Evolutionary conservation across 2,113 vertebrate genomes (phyloP), one percentile per base, ranked within the genome.

Genomic region (Barbus barbus): DNA sequence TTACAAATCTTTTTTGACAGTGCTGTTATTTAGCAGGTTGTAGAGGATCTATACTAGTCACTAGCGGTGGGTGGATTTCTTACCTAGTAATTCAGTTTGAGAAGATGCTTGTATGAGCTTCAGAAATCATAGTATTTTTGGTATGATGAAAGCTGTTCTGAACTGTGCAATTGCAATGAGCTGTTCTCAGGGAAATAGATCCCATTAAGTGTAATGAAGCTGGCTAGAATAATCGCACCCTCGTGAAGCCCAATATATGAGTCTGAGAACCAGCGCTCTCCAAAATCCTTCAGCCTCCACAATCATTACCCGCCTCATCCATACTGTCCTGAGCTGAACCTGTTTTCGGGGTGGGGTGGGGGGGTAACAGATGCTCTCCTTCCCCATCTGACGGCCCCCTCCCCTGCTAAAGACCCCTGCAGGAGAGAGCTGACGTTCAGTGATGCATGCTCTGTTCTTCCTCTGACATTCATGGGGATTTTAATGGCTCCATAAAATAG

Each of bases 311-410:
- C n/a, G 12, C 72, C 53, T 46, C 60, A 13, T 76, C 53, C 71
- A 58, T 44, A 56, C 36, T 78, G 78, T 84, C 72, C 78, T 41
- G 44, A 65, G 78, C 11, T 74, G 38, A 79, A 83, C 86, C 24
- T 83, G 83, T 72, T 87, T 75, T 11, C 63, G 20, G 72, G n/a
- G n/a, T n/a, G n/a, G n/a, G n/a, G n/a, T n/a, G n/a, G n/a, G n/a
- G 69, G 75, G 61, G 36, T n/a, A 85, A 87, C 87, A 88, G 81
- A 86, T 88, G 87, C 85, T 88, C 24, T 53, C 65, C 41, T 67
- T 85, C 22, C 18, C 18, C 44, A 11, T 81, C 18, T 28, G 41
- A 72, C 18, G 1, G 58, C 38, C 31, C 2, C 41, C 41, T 44
- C 41, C 41, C 41, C 41, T 44, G 41, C 41, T 20, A 44, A 53